These are phyloP conservation scores for Scaptomyza polygonia DNA, from an alignment of 2,888 invertebrate species.

Conservation along the genomic window DNA sequence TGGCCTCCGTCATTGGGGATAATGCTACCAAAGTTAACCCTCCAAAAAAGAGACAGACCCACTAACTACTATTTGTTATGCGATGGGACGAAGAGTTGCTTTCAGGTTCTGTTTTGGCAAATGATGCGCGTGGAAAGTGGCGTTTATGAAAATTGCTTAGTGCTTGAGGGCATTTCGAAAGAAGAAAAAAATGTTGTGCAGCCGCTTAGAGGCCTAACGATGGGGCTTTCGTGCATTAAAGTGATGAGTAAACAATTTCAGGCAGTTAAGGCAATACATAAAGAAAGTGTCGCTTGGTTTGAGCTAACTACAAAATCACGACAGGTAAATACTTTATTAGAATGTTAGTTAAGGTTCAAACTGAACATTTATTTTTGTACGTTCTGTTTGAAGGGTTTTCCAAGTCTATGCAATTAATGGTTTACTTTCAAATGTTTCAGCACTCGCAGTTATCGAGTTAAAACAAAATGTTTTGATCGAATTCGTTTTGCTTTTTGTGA, in stretches of 20 bases:
- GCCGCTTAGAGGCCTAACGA: conserved; percentile 26
- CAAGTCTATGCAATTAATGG: too few relatives aligned
- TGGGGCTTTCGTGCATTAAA: conserved; percentile 52
- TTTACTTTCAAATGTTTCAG: too few relatives aligned
- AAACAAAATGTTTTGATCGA: too few relatives aligned
- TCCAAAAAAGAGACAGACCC: conserved; percentile 8
- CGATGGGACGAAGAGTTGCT: conserved; percentile 29
- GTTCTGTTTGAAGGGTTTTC: too few relatives aligned
- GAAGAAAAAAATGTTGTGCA: conserved; percentile 13
- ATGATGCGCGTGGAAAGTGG: conserved; percentile 66
- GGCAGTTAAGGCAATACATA: conserved; percentile 51
- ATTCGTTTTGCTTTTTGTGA: too few relatives aligned
- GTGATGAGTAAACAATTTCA: conserved; percentile 30
- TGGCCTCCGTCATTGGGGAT: conserved; percentile 47
- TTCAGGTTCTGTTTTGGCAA: conserved; percentile 52
- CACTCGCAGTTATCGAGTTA: too few relatives aligned
- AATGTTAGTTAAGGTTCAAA: too few relatives aligned
- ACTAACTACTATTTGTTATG: conserved; percentile 26
- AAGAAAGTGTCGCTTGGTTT: conserved; percentile 53
- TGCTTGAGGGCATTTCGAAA: conserved; percentile 23
- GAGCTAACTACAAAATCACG: conserved; percentile 24
- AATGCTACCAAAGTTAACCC: conserved; percentile 37
- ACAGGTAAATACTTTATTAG: conserved; percentile 3
- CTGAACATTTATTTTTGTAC: too few relatives aligned
- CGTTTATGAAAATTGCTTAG: conserved; percentile 69